Conservation (phyloP, 2,797 vertebrate species). For the Mormyrus proboscirostris region DNA sequence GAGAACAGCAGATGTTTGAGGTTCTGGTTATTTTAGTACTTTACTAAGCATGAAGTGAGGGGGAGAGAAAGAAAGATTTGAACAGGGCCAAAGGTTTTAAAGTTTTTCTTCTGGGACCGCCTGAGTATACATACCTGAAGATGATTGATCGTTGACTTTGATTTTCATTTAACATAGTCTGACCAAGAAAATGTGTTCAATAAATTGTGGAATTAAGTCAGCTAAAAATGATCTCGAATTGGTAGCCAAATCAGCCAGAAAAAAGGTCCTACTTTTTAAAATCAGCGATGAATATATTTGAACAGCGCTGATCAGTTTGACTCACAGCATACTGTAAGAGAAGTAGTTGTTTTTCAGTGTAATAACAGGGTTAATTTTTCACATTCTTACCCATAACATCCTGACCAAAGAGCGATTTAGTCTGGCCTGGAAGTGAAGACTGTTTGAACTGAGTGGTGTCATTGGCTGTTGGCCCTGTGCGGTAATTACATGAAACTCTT, state of each 20-base stretch:
- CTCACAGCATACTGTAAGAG: not conserved
- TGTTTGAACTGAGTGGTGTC: not conserved
- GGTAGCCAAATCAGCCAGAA: not conserved
- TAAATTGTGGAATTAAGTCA: not conserved
- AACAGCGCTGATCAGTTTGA: not conserved
- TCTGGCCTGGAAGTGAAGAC: constrained; percentile 11
- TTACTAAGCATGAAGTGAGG: not conserved
- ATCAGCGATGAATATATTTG: not conserved
- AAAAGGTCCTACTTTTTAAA: not conserved
- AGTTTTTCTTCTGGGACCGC: not conserved
- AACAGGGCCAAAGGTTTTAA: not conserved
- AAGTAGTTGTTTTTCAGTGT: not conserved
- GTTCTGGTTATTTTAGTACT: not conserved
- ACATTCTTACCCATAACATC: constrained; percentile 12
- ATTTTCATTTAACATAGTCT: not conserved
- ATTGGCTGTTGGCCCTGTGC: constrained; percentile 14
- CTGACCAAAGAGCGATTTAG: constrained; percentile 5
- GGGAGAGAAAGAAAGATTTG: not conserved
- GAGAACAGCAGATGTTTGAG: constrained; percentile 1
- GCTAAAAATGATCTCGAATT: not conserved
- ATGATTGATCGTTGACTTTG: not conserved
- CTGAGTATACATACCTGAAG: not conserved
- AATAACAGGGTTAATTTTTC: constrained; percentile 7
- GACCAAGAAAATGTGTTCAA: not conserved
- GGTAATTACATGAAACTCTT: constrained; percentile 17